A percentile compares a stretch with the other conserved stretches of the same genome.
Conservation (phyloP, 2,888 invertebrate species). For the Polietes domitor region DNA sequence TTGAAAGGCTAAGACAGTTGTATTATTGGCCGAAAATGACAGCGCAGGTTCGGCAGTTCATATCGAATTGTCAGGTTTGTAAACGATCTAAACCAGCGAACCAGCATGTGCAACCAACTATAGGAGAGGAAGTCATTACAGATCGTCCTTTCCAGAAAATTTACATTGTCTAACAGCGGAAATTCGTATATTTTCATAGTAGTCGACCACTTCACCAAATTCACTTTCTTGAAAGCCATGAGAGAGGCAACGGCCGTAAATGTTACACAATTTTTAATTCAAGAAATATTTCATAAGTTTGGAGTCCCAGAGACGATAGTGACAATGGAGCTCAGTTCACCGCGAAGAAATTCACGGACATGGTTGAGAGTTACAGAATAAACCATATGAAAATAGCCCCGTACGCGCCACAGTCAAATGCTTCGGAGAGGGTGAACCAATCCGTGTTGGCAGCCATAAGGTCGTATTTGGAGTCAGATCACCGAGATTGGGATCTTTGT, state of each 20-base stretch:
- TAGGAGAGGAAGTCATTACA: slow-evolving; percentile 28
- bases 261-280: slow-evolving; percentile 11
- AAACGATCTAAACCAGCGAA: slow-evolving; percentile 28
- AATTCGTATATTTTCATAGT: slow-evolving; percentile 47
- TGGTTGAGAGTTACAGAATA: slow-evolving; percentile 21
- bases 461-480: slow-evolving; percentile 50
- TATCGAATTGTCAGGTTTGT: slow-evolving; percentile 3
- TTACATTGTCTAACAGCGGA: slow-evolving; percentile 22
- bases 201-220: slow-evolving; percentile 64
- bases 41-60: not conserved
- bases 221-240: slow-evolving; percentile 52
- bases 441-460: slow-evolving; percentile 69
- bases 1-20: not conserved
- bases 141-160: too few relatives aligned
- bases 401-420: slow-evolving; percentile 33
- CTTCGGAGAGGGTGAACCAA: slow-evolving; percentile 34
- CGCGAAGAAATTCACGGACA: not conserved
- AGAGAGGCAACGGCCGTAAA: slow-evolving; percentile 39
- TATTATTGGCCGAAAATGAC: slow-evolving; percentile 25
- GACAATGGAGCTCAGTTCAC: slow-evolving; percentile 12
- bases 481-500: slow-evolving; percentile 52
- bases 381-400: slow-evolving; percentile 6
- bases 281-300: too few relatives aligned
- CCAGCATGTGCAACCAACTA: not conserved
- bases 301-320: not conserved